Evolutionary conservation across 2,797 vertebrate genomes (phyloP).

Genomic region (Aselliscus stoliczkanus): DNA sequence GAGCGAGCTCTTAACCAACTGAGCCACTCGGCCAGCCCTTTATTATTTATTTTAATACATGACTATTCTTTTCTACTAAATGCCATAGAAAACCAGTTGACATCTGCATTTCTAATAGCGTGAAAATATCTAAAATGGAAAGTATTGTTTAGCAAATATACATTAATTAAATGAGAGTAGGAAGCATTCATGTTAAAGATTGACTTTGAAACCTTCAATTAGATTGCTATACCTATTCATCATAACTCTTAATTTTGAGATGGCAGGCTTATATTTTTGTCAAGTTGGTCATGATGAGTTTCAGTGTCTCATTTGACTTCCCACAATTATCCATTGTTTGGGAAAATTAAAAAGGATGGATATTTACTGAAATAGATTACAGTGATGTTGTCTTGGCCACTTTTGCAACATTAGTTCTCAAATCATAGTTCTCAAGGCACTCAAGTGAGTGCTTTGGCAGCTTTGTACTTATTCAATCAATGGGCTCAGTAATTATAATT

Average conservation of each 20-base stretch:
- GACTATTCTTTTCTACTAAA: conserved; percentile 3
- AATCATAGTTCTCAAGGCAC: background rate
- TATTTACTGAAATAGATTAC: background rate
- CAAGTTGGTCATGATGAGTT: background rate
- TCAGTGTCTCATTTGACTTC: background rate
- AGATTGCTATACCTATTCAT: background rate
- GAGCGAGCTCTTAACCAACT: too few species aligned
- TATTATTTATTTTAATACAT: conserved; percentile 5
- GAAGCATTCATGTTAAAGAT: conserved; percentile 32
- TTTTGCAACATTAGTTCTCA: background rate
- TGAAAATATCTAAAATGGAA: conserved; percentile 24
- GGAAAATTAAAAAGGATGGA: background rate
- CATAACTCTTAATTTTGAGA: background rate
- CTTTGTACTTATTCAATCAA: background rate
- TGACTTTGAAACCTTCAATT: conserved; percentile 16
- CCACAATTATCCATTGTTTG: background rate
- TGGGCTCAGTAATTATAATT: background rate
- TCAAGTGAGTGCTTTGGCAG: background rate
- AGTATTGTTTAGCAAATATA: background rate
- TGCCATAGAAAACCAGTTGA: background rate
- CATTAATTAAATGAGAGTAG: background rate
- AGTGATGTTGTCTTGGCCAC: background rate
- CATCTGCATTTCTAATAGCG: background rate
- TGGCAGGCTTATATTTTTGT: background rate
- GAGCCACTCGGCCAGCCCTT: too few species aligned